Base-by-base conservation (phyloP, 2,888 invertebrate genomes). In the Eurytoma adleriae region DNA sequence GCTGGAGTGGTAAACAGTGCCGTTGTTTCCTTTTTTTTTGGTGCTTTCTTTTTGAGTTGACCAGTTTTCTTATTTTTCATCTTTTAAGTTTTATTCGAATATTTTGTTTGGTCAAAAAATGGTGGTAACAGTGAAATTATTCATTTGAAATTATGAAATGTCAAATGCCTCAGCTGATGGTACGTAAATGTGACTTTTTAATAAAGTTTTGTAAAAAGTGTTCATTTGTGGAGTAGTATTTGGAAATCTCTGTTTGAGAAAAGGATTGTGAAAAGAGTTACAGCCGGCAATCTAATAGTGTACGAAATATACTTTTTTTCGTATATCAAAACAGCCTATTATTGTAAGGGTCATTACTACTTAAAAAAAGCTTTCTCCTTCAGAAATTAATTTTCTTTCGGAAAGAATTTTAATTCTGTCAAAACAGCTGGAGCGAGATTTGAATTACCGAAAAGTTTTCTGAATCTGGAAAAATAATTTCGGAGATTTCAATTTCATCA, bases 101-200 rank as follows among this genome's bases (percentile, higher is more conserved):
- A 20, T 67, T 52, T 56, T 10, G 12, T 68, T 68, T 67, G 4
- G 4, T 18, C 18, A 3, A 3, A n/a, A 52, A 56, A 56, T 57
- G 18, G 67, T 68, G 75, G 68, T 68, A 61, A 61, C 52, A 76
- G 75, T 75, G 75, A 59, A 61, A 40, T 40, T 52, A 24, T 27
- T 62, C 48, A n/a, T 13, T 50, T 50, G 50, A 50, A 13, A 50
- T 50, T 50, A 14, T 50, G 12, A 50, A 13, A 14, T n/a, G 54
- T 14, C 54, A 54, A 54, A n/a, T 13, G n/a, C 54, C 12, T 54
- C 16, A 5, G 3, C 16, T 5, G n/a, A 14, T 5, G 54, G 54
- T 54, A 54, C 5, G 54, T 54, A 54, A 54, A 40, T 64, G 40
- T 64, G 64, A n/a, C 3, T 16, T 20, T 20, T 14, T 24, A 24